Base-by-base conservation (phyloP, 2,113 vertebrate species). In the Perccottus glenii region DNA sequence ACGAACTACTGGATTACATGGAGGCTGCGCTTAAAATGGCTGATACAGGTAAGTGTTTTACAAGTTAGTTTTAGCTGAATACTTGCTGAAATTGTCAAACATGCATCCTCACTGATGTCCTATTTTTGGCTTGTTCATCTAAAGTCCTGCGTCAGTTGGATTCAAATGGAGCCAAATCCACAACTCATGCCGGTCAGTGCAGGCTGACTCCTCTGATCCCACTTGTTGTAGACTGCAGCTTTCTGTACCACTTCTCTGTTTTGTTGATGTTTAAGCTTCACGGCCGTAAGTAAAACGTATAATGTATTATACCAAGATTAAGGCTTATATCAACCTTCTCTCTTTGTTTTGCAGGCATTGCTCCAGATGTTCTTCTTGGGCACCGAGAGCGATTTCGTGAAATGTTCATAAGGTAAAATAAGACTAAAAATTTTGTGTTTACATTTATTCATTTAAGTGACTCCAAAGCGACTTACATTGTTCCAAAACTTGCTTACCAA, bases 141-240 rank as follows among this genome's bases (percentile, higher is more conserved):
- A 0, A 88, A 99, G 98, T 96, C 43, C 91, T 96, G 78, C 92
- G 95, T 65, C 97, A 98, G 87, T 92, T 99, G 60, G 98, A 97
- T 67, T 93, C 96, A 0, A 94, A 95, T n/a, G 94, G 94, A 0
- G 95, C 95, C 0, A 93, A 96, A 73, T 96, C 96, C 0, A 94
- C 94, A 50, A 96, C 96, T 70, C 86, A 93, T 0, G 94, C 96
- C 0, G 96, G 97, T 14, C 95, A 97, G 86, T 99, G 97, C 80
- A 92, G 97, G 42, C 92, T 99, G 88, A 93, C 96, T 0, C 98
- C 98, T 0, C 94, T 99, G 81, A 98, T 99, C 65, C 96, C 95
- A 46, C 94, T 98, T 78, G 93, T 98, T 65, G 96, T 96, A 89
- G 97, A 99, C 93, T 96, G 95, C 90, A 97, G 96, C 82, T 95